Percentiles rank a stretch among this genome's conserved stretches.
These are phyloP conservation scores for Proisotoma minuta DNA, from an alignment of 2,888 invertebrate species.

Conservation along the genomic window DNA sequence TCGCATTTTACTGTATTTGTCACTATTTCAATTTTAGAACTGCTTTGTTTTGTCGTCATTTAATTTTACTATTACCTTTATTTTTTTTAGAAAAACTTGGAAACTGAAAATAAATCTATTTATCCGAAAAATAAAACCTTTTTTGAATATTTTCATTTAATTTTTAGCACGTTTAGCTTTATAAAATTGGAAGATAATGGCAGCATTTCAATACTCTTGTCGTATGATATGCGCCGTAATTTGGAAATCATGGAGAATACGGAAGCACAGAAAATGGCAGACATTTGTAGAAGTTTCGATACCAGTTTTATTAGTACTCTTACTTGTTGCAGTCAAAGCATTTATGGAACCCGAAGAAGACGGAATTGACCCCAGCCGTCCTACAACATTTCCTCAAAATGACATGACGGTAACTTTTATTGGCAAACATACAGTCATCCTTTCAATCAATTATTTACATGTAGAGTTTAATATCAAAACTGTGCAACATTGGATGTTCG, in stretches of 20 bases:
- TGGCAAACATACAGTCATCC: too few species aligned
- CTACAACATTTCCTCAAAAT: neutral
- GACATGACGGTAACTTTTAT: constrained; percentile 11
- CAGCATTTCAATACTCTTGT: constrained; percentile 20
- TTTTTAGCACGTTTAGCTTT: too few species aligned
- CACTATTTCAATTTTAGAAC: too few species aligned
- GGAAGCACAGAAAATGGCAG: constrained; percentile 17
- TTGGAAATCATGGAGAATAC: constrained; percentile 27
- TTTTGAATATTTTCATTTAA: too few species aligned
- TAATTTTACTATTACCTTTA: too few species aligned
- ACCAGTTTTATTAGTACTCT: constrained; percentile 22
- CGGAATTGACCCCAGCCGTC: neutral
- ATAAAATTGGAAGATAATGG: too few species aligned
- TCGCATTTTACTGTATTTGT: too few species aligned
- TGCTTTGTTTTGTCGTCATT: too few species aligned
- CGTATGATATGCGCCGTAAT: constrained; percentile 19
- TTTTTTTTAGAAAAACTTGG: too few species aligned
- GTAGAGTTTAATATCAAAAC: constrained; percentile 12
- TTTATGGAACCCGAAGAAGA: constrained; percentile 21
- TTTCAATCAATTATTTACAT: neutral
- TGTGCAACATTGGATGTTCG: constrained; percentile 17
- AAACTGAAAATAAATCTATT: too few species aligned
- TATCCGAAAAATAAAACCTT: too few species aligned
- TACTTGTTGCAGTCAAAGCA: constrained; percentile 19
- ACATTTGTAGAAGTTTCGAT: constrained; percentile 20